Conservation (phyloP, 1,140 invertebrate genomes). For the Drosophila equinoxialis region DNA sequence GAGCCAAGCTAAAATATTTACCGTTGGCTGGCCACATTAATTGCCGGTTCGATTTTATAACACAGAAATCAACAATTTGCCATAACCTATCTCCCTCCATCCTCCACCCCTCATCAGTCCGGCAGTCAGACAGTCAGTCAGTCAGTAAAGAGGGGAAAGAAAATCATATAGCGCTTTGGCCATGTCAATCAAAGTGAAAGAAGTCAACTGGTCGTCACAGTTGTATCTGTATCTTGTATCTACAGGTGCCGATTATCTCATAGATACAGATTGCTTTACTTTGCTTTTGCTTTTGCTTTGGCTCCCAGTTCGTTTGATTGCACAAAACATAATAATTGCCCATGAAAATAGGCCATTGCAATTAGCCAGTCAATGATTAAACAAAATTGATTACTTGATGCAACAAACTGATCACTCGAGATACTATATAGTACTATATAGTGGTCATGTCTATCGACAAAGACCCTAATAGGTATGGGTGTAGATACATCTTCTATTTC, state of each 20-base stretch:
- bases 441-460: no score
- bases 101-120: background rate
- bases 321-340: conserved; percentile 44
- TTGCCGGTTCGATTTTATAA: conserved; percentile 63
- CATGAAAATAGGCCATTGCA: conserved; percentile 41
- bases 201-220: conserved; percentile 39
- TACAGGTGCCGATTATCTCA: conserved; percentile 56
- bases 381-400: conserved; percentile 19
- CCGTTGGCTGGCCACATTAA: conserved; percentile 45
- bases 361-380: conserved; percentile 12
- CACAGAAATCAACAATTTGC: conserved; percentile 55
- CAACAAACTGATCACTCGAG: conserved; percentile 8
- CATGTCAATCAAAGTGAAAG: conserved; percentile 76
- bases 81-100: conserved; percentile 28
- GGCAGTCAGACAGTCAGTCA: conserved; percentile 8
- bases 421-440: background rate
- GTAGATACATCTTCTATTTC: no score
- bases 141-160: conserved; percentile 12
- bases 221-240: conserved; percentile 3
- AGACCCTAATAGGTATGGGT: no score
- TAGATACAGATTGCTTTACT: conserved; percentile 33
- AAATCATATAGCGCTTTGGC: conserved; percentile 17
- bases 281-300: conserved; percentile 1
- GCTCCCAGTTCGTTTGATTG: conserved; percentile 32
- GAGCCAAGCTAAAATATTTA: conserved; percentile 42